Conservation (phyloP, 2,888 invertebrate genomes). For the Chalcis sispes region DNA sequence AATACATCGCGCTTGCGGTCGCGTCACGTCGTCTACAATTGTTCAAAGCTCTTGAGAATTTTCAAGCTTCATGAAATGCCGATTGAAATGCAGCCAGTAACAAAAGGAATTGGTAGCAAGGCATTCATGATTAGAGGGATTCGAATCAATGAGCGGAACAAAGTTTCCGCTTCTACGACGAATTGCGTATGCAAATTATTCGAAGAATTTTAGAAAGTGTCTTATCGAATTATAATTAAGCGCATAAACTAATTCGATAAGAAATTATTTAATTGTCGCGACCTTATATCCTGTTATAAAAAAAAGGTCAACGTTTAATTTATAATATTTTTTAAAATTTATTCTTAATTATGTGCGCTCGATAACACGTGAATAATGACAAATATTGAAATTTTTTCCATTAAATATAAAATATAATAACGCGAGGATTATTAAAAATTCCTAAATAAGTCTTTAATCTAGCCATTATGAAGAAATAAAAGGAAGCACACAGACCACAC, state of each 20-base stretch:
- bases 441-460: no score
- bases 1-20: neutral
- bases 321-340: no score
- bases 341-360: no score
- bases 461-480: no score
- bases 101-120: slow-evolving; percentile 45
- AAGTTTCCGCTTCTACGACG: slow-evolving; percentile 38
- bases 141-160: slow-evolving; percentile 53
- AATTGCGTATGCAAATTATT: slow-evolving; percentile 45
- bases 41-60: slow-evolving; percentile 52
- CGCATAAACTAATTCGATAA: neutral
- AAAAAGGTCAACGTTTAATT: no score
- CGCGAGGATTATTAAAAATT: no score
- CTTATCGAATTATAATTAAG: slow-evolving; percentile 23
- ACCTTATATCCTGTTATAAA: no score
- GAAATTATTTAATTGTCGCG: no score
- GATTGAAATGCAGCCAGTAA: slow-evolving; percentile 46
- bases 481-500: no score
- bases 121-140: slow-evolving; percentile 53
- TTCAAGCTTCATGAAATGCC: slow-evolving; percentile 49
- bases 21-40: slow-evolving; percentile 15
- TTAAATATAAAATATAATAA: no score
- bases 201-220: slow-evolving; percentile 16
- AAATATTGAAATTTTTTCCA: no score
- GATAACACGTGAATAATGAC: no score